A percentile compares a stretch with the other conserved stretches of the same genome.
phyloP scores from a whole-genome alignment of 2,888 invertebrate genomes.

The Bedellia somnulentella region DNA sequence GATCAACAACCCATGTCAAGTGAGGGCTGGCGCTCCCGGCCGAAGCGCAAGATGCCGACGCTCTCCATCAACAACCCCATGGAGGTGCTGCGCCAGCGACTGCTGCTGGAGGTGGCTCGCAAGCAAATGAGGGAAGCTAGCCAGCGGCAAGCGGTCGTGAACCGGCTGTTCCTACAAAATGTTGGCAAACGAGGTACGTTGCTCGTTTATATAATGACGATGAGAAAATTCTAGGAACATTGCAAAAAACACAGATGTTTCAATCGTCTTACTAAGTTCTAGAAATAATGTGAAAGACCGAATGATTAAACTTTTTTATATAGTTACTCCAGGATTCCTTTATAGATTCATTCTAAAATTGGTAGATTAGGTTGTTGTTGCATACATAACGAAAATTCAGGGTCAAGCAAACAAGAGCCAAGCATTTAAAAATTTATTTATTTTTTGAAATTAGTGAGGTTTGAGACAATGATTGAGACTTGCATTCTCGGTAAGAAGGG shows the following conservation, averaged over 20 bases:
- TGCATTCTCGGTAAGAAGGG: no score
- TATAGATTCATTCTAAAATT: no score
- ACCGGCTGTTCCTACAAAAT: conserved; percentile 72
- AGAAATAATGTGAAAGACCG: no score
- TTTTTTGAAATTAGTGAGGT: no score
- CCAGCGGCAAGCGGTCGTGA: conserved; percentile 69
- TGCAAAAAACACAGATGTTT: background rate
- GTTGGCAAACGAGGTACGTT: conserved; percentile 74
- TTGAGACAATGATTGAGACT: no score
- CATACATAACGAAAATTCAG: no score
- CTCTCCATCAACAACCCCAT: conserved; percentile 85
- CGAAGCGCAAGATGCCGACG: conserved; percentile 68
- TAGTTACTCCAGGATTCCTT: no score
- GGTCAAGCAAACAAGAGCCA: no score
- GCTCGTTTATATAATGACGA: background rate
- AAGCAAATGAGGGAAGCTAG: conserved; percentile 78
- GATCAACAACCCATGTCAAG: background rate
- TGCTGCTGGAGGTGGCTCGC: conserved; percentile 79
- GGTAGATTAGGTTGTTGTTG: no score
- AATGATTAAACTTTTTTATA: no score
- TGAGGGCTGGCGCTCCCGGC: conserved; percentile 34
- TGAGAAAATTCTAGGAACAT: background rate
- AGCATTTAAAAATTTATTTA: no score
- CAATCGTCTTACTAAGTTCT: no score
- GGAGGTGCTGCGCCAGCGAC: conserved; percentile 81